phyloP scores from a whole-genome alignment of 1,140 invertebrate species.

The Neodiprion virginianus region DNA sequence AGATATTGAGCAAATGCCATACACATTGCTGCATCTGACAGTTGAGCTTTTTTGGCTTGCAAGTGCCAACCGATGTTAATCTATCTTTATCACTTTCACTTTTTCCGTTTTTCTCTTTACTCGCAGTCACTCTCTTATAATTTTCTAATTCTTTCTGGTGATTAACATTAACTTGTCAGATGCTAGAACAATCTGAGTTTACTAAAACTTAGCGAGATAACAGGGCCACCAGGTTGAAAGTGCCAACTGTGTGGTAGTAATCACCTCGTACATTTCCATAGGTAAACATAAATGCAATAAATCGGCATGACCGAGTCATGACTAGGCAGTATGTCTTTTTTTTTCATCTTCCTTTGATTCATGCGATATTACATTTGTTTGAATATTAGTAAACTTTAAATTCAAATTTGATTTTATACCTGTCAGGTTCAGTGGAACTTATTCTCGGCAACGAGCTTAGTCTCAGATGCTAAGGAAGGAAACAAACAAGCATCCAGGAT shows the following conservation, averaged over 20 bases:
- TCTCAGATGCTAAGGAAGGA: constrained; percentile 63
- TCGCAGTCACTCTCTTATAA: background rate
- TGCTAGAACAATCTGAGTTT: constrained; percentile 45
- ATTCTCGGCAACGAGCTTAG: constrained; percentile 72
- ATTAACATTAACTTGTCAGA: constrained; percentile 27
- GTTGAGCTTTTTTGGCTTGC: background rate
- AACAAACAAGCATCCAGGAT: constrained; percentile 67
- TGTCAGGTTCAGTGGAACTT: constrained; percentile 84
- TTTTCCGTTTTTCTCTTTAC: constrained; percentile 18
- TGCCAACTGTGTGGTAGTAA: constrained; percentile 59
- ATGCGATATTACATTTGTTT: constrained; percentile 8
- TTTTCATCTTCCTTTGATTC: constrained; percentile 10
- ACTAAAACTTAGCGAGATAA: constrained; percentile 41
- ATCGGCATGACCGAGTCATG: constrained; percentile 1
- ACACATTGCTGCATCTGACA: constrained; percentile 12
- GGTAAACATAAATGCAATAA: constrained; percentile 15
- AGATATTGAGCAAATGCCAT: background rate
- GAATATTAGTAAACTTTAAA: constrained; percentile 11
- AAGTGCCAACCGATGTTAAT: background rate
- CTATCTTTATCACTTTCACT: constrained; percentile 11
- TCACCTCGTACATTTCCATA: constrained; percentile 49
- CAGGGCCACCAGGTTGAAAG: constrained; percentile 59
- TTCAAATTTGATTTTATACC: constrained; percentile 13
- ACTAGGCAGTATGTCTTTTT: background rate
- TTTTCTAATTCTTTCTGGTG: constrained; percentile 9